These are phyloP conservation scores for Macropus fuliginosus DNA, from an alignment of 2,797 vertebrate species.

Conservation along the genomic window DNA sequence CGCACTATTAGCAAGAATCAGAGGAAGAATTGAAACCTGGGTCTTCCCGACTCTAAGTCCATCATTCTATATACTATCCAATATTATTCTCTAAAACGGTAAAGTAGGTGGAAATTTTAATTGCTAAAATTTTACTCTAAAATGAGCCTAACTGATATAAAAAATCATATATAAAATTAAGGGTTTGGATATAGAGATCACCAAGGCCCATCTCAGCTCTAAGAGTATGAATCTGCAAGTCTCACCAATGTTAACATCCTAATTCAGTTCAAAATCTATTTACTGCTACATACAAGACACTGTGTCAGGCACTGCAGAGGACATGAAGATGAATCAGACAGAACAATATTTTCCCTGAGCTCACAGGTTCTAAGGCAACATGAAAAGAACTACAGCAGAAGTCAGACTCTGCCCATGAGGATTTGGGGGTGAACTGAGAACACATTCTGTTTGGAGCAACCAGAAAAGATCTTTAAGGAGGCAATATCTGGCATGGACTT, in stretches of 20 bases:
- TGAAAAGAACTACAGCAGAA: neutral
- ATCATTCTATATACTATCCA: neutral
- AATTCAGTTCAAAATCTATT: neutral
- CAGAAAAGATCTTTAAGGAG: neutral
- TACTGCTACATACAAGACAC: neutral
- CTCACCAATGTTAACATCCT: neutral
- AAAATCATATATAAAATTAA: neutral
- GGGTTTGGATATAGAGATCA: neutral
- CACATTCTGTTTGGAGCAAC: neutral
- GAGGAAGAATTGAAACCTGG: neutral
- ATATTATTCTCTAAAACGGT: neutral
- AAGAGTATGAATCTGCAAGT: neutral
- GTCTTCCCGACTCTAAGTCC: neutral
- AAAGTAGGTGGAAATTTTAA: neutral
- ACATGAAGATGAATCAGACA: neutral
- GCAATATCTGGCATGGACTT: neutral
- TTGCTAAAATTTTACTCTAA: neutral
- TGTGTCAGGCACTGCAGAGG: neutral
- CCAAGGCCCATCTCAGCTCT: neutral
- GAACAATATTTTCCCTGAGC: neutral
- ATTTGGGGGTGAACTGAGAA: neutral
- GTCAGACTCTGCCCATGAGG: neutral
- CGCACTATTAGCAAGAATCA: neutral
- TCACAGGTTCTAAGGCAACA: neutral
- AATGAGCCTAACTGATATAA: neutral